Evolutionary conservation across 2,888 invertebrate genomes (phyloP).

Genomic region (Rhynchonema sp.): DNA sequence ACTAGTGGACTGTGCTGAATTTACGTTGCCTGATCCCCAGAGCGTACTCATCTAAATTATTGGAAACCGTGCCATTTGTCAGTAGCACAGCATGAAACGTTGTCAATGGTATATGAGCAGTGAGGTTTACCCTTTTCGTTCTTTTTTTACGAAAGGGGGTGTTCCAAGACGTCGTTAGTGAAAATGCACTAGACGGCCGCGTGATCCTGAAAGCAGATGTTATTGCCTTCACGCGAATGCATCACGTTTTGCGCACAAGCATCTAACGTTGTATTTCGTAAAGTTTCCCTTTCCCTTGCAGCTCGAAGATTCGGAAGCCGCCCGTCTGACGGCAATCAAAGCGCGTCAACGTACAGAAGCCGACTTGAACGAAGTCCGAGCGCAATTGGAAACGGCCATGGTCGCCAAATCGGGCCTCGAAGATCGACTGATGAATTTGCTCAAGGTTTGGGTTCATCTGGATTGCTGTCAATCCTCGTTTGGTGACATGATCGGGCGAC

Average conservation of each 20-base stretch:
- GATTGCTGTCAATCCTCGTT: too few relatives aligned
- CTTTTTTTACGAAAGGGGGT: not conserved
- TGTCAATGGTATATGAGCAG: too few relatives aligned
- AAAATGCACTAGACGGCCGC: too few relatives aligned
- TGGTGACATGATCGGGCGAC: too few relatives aligned
- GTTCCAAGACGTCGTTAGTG: not conserved
- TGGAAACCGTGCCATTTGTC: too few relatives aligned
- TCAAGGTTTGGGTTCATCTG: too few relatives aligned
- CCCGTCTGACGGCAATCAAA: not conserved
- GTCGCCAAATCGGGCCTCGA: slow-evolving; percentile 13
- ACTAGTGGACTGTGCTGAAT: not conserved
- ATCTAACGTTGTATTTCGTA: not conserved
- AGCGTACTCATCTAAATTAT: too few relatives aligned
- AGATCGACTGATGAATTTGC: slow-evolving; percentile 12
- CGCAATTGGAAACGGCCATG: slow-evolving; percentile 13
- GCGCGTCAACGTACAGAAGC: not conserved
- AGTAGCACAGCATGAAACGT: too few relatives aligned
- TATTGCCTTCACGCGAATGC: not conserved
- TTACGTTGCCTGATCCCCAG: too few relatives aligned
- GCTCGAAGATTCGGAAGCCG: slow-evolving; percentile 1
- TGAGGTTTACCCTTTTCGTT: not conserved
- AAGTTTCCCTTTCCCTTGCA: not conserved
- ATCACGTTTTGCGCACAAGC: too few relatives aligned
- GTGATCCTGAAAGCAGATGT: too few relatives aligned
- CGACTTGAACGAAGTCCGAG: not conserved